Base-by-base conservation (phyloP, 1,140 invertebrate species). In the Rhopalosiphum maidis region DNA sequence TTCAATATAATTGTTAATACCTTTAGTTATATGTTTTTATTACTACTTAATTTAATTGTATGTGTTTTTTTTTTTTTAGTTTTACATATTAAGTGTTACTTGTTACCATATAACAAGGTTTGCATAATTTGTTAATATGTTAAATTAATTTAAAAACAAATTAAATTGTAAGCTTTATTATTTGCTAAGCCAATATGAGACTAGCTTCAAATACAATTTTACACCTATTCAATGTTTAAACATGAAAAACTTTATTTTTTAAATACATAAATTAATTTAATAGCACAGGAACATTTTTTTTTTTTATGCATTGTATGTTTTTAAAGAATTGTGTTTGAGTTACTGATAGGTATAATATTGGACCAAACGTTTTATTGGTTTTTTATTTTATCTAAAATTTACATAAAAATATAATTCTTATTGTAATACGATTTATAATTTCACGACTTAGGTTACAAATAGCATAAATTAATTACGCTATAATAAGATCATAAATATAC, bases 1-100 rank as follows among this genome's bases (percentile, higher is more conserved):
- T 93, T 41, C 82, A 86, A 54, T 85, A 30, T 92, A 92, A 93
- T 82, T 93, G 91, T 93, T 86, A 93, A 86, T 93, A 54, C 43
- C n/a, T 37, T 92, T 51, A 46, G 41, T 51, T 92, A 30, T 92
- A 82, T 82, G 25, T 91, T 91, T 91, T 91, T 82, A 82, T 82
- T 41, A 92, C 82, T 92, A 92, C 54, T 89, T 89, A 89, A 89
- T 89, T 89, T 48, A 35, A 89, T 55, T 37, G 11, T 89, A 87
- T 87, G 41, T 89, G 22, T 88, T 87, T 90, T 90, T 55, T 90
- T 54, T 89, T 90, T 90, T 90, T 55, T 90, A 41, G 30, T 51
- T 22, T 88, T 88, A 88, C 51, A 55, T 22, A 68, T 43, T 30
- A 43, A 43, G 23, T 60, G 51, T 90, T 90, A 90, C 35, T 55